Base-by-base conservation (phyloP, 2,113 vertebrate genomes). In the Panthera tigris region DNA sequence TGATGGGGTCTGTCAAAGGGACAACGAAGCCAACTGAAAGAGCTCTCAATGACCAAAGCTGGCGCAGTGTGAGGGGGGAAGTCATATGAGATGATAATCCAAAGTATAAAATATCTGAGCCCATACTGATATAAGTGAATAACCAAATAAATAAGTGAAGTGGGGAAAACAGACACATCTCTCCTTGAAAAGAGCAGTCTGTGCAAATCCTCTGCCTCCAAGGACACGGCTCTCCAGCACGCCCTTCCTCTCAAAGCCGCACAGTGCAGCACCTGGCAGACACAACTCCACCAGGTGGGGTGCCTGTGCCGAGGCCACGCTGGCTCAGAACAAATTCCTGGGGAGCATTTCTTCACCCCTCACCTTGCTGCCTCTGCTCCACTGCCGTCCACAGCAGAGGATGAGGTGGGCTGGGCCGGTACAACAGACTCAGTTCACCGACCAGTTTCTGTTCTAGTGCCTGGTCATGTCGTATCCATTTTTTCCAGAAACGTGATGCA, bases 401-500 rank as follows among this genome's bases (percentile, higher is more conserved):
- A 21, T 10, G 29, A 74, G 45, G 19, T 1, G 9, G 57, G 66
- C 33, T 19, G 41, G 6, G 31, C 48, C 4, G 66, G 55, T 1
- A 63, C 52, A 14, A 27, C 10, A n/a, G 23, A 33, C 31, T 45
- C 5, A 0, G 14, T 2, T 50, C 2, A 23, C 4, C 33, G 23
- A 45, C 27, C 66, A 69, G 55, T 57, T 33, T 21, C 25, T 3
- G 4, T 23, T 25, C 84, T 12, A 15, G 25, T 3, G 10, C 25
- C 25, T 69, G 33, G 33, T 36, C 87, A 55, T 31, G 5, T 25
- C 50, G 15, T 12, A 61, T 4, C 65, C 29, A 36, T 0, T 21
- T 45, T 48, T 63, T 73, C 50, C 69, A 92, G 83, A n/a, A 88
- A 29, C 31, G 3, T 21, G 50, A 29, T 2, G 39, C 1, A 1